phyloP scores from a whole-genome alignment of 2,797 vertebrate species.

The Microctenopoma steveboyesi region DNA sequence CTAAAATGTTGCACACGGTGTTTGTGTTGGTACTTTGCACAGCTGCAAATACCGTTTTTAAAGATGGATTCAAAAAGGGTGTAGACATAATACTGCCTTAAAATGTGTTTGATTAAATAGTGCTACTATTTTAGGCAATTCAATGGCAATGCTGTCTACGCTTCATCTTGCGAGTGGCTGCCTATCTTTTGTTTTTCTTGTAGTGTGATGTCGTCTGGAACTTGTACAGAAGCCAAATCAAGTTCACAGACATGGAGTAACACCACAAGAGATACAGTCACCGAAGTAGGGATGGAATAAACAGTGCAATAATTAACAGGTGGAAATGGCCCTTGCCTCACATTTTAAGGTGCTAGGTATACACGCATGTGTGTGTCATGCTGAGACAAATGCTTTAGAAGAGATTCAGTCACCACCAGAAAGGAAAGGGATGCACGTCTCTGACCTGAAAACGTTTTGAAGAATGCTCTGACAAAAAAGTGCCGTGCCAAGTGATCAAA shows the following conservation, averaged over 20 bases:
- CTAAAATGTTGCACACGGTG: conserved; percentile 70
- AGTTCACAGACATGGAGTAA: conserved; percentile 52
- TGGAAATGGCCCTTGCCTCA: conserved; percentile 71
- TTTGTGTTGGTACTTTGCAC: conserved; percentile 47
- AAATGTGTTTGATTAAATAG: conserved; percentile 70
- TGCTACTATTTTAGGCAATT: conserved; percentile 71
- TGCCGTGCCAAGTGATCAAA: conserved; percentile 53
- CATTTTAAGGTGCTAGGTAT: conserved; percentile 81
- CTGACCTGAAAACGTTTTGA: conserved; percentile 37
- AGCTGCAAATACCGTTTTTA: conserved; percentile 49
- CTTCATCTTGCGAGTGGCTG: conserved; percentile 53
- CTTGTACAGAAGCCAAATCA: conserved; percentile 61
- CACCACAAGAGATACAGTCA: conserved; percentile 49
- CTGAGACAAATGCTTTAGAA: conserved; percentile 57
- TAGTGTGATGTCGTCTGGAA: conserved; percentile 59
- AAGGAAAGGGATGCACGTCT: conserved; percentile 53
- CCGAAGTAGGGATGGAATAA: conserved; percentile 64
- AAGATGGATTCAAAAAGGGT: conserved; percentile 55
- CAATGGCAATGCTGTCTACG: conserved; percentile 61
- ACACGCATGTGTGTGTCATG: conserved; percentile 58
- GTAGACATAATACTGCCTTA: conserved; percentile 82
- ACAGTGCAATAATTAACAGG: conserved; percentile 87
- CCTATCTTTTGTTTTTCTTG: conserved; percentile 38
- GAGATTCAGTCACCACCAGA: conserved; percentile 46
- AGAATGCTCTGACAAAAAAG: conserved; percentile 45